A percentile compares a stretch with the other conserved stretches of the same genome.
These are phyloP conservation scores for Choristoneura rosaceana DNA, from an alignment of 2,888 invertebrate species.

Conservation along the genomic window DNA sequence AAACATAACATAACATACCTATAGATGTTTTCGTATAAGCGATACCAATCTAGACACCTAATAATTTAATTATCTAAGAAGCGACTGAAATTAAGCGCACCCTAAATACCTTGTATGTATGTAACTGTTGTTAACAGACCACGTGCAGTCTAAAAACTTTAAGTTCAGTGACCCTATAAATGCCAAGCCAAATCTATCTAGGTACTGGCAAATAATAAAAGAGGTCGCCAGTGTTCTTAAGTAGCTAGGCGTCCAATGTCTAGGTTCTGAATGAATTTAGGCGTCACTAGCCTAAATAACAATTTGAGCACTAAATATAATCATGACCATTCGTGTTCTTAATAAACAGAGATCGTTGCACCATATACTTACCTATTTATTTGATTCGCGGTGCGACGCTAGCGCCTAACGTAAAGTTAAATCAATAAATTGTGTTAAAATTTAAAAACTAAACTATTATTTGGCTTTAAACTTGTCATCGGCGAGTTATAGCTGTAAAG, in stretches of 20 bases:
- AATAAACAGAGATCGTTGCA: constrained; percentile 17
- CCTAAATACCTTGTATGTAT: background rate
- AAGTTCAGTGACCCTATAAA: constrained; percentile 26
- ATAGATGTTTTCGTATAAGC: no score
- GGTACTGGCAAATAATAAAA: constrained; percentile 5
- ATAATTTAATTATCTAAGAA: background rate
- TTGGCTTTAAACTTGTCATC: background rate
- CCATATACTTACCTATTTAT: constrained; percentile 1
- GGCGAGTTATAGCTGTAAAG: background rate
- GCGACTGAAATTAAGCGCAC: constrained; percentile 14
- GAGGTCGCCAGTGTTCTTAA: constrained; percentile 25
- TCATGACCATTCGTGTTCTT: constrained; percentile 7
- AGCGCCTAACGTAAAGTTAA: constrained; percentile 4
- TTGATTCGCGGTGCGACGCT: constrained; percentile 5
- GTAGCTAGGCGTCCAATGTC: constrained; percentile 24
- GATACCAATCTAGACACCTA: background rate
- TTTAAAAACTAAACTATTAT: background rate
- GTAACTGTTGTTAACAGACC: constrained; percentile 4
- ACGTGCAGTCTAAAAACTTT: constrained; percentile 22
- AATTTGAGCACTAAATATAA: constrained; percentile 17
- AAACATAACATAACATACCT: no score
- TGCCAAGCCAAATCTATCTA: constrained; percentile 4
- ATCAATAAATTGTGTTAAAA: background rate
- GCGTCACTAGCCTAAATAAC: constrained; percentile 19
- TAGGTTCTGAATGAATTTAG: constrained; percentile 19